phyloP scores from a whole-genome alignment of 2,888 invertebrate genomes.

The Pheosia tremula region DNA sequence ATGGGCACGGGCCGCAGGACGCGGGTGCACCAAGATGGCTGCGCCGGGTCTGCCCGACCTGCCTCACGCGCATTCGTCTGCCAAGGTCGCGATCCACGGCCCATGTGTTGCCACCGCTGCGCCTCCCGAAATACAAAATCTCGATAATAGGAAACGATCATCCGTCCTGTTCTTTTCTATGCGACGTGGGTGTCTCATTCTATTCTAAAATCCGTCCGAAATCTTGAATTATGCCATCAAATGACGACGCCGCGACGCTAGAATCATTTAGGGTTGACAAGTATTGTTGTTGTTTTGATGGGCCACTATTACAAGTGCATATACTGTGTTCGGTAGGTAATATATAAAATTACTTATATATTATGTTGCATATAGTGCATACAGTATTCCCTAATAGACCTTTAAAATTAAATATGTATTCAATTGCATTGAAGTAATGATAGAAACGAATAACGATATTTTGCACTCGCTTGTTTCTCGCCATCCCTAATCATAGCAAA shows the following conservation, averaged over 20 bases:
- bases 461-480: conserved; percentile 11
- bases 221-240: conserved; percentile 61
- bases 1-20: conserved; percentile 53
- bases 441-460: background rate
- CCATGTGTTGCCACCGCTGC: conserved; percentile 68
- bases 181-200: conserved; percentile 40
- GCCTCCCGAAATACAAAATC: conserved; percentile 77
- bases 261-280: conserved; percentile 50
- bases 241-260: conserved; percentile 60
- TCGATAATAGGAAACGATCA: conserved; percentile 56
- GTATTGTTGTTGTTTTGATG: conserved; percentile 19
- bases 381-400: too few relatives aligned
- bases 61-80: conserved; percentile 71
- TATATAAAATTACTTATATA: conserved; percentile 1
- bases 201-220: conserved; percentile 57
- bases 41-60: conserved; percentile 65
- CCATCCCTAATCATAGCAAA: conserved; percentile 82
- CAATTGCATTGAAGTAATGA: background rate
- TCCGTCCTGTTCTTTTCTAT: conserved; percentile 54
- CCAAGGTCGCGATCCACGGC: conserved; percentile 73
- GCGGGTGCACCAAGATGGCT: conserved; percentile 74
- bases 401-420: too few relatives aligned
- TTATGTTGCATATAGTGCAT: too few relatives aligned
- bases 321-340: too few relatives aligned
- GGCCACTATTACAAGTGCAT: too few relatives aligned